Conservation (phyloP, 2,888 invertebrate species). For the Dyspetes luteomarginatus region DNA sequence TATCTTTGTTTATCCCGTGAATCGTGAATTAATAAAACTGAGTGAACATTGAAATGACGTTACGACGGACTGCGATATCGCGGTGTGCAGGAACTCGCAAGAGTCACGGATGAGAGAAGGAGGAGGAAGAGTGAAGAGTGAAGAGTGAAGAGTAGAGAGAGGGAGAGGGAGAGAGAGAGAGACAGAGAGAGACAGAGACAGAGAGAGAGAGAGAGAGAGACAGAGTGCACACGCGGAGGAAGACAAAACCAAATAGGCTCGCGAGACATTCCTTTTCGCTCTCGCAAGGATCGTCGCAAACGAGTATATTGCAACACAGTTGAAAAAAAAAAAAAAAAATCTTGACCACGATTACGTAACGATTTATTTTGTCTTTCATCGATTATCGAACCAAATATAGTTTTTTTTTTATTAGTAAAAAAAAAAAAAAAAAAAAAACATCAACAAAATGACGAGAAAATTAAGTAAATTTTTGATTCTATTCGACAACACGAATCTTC, state of each 20-base stretch:
- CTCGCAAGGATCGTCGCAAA: slow-evolving; percentile 6
- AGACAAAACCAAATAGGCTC: slow-evolving; percentile 29
- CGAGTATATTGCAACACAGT: slow-evolving; percentile 12
- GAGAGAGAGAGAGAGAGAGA: slow-evolving; percentile 27
- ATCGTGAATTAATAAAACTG: not conserved
- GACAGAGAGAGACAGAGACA: slow-evolving; percentile 27
- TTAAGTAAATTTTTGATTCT: slow-evolving; percentile 96
- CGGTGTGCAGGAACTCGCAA: slow-evolving; percentile 43
- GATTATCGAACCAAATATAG: not conserved
- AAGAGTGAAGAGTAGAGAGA: not conserved
- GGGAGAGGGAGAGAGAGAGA: too few relatives aligned
- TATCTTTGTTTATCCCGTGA: not conserved
- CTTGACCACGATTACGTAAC: slow-evolving; percentile 20
- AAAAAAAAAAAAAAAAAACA: slow-evolving; percentile 1
- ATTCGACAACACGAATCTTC: slow-evolving; percentile 95
- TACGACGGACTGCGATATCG: slow-evolving; percentile 21
- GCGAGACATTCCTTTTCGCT: slow-evolving; percentile 20
- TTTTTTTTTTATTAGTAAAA: slow-evolving; percentile 20
- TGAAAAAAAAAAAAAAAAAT: not conserved
- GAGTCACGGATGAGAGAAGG: slow-evolving; percentile 41
- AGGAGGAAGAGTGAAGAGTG: slow-evolving; percentile 42
- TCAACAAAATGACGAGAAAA: slow-evolving; percentile 90
- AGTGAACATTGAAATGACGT: slow-evolving; percentile 54
- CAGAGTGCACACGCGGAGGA: not conserved
- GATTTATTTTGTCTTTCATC: slow-evolving; percentile 6